Evolutionary conservation across 2,113 vertebrate genomes (phyloP).

Genomic region (Emydocephalus ijimae): DNA sequence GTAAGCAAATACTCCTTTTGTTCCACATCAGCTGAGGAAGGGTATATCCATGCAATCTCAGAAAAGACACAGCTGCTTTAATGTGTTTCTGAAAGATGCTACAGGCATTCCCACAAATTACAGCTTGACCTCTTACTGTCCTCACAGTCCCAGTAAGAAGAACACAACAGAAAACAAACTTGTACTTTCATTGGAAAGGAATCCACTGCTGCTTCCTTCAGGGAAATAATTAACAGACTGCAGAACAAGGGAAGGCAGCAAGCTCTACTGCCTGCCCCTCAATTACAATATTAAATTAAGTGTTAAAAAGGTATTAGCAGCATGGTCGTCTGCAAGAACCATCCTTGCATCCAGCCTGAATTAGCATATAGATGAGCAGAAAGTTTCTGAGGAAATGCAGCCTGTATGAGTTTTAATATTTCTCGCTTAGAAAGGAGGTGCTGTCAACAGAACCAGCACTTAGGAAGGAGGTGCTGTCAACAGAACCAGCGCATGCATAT

Average conservation of each 20-base stretch:
- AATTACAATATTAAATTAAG: constrained; percentile 69
- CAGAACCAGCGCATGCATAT: constrained; percentile 21
- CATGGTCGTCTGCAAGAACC: constrained; percentile 51
- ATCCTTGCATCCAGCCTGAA: constrained; percentile 48
- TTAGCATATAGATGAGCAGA: constrained; percentile 73
- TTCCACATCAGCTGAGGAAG: background rate
- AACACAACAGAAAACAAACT: constrained; percentile 48
- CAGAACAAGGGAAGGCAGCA: constrained; percentile 46
- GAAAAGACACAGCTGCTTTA: background rate
- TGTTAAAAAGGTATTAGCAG: constrained; percentile 65
- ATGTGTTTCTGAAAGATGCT: background rate
- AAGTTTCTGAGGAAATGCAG: constrained; percentile 51
- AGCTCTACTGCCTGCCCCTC: constrained; percentile 57
- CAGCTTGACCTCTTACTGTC: background rate
- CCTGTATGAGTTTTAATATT: constrained; percentile 41
- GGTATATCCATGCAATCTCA: background rate
- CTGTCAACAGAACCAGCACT: constrained; percentile 33
- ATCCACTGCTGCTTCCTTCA: constrained; percentile 33
- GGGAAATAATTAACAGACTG: constrained; percentile 60
- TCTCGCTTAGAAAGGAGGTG: constrained; percentile 40
- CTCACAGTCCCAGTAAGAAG: background rate
- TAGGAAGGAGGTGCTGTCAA: constrained; percentile 35
- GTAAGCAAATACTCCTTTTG: background rate
- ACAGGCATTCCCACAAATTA: background rate
- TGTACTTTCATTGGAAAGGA: constrained; percentile 47